Conservation (phyloP, 1,140 invertebrate genomes). For the Drosophila obscura region DNA sequence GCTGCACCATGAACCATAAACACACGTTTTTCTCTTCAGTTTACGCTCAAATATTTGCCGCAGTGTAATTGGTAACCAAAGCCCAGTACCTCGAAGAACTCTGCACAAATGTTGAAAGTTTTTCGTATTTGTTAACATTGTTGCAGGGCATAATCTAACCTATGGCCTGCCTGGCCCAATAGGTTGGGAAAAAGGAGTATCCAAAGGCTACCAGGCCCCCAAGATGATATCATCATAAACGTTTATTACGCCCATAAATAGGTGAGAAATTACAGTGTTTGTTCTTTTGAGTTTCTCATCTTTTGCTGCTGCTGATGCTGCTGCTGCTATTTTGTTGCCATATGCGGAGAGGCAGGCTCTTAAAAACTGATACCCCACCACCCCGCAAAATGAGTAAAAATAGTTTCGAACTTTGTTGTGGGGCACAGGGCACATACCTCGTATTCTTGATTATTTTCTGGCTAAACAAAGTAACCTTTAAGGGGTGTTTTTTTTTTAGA, state of each 20-base stretch:
- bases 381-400: slow-evolving; percentile 22
- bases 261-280: slow-evolving; percentile 76
- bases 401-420: not conserved
- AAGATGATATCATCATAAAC: slow-evolving; percentile 73
- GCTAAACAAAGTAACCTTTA: too few species aligned
- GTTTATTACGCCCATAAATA: slow-evolving; percentile 78
- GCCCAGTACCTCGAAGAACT: not conserved
- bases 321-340: slow-evolving; percentile 72
- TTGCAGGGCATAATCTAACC: slow-evolving; percentile 41
- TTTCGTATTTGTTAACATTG: slow-evolving; percentile 50
- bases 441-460: too few species aligned
- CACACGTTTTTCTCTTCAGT: too few species aligned
- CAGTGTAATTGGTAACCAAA: too few species aligned
- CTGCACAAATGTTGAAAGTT: slow-evolving; percentile 51
- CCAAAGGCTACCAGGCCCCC: not conserved
- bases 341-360: slow-evolving; percentile 28
- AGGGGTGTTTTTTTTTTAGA: too few species aligned
- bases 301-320: slow-evolving; percentile 46
- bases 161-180: too few species aligned
- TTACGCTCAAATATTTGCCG: too few species aligned
- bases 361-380: slow-evolving; percentile 15
- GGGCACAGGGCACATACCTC: too few species aligned
- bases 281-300: slow-evolving; percentile 41
- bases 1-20: too few species aligned
- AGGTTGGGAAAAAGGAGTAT: too few species aligned